phyloP scores from a whole-genome alignment of 2,113 vertebrate genomes.

The Scolopax mira region DNA sequence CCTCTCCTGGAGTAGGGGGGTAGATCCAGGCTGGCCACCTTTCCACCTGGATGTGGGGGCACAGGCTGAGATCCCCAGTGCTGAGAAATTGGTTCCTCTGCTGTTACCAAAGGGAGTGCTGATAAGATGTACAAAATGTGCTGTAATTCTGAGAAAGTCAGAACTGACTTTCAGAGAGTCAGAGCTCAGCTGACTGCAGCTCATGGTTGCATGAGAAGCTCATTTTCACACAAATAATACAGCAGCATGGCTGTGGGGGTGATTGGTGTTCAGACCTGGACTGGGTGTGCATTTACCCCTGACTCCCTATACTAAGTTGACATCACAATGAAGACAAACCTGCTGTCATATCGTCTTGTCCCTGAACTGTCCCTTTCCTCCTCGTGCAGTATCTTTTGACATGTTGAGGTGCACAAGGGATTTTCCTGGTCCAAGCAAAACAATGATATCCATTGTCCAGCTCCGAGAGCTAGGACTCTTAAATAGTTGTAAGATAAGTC shows the following conservation, averaged over 20 bases:
- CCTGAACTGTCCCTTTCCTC: neutral
- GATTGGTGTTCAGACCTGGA: neutral
- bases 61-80: neutral
- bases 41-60: no score
- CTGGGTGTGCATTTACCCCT: fast-evolving
- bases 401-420: neutral
- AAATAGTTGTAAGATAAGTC: neutral
- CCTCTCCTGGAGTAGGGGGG: no score
- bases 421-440: neutral
- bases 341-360: neutral
- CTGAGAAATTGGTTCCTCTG: neutral
- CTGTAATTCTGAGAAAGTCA: neutral
- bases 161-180: neutral
- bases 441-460: fast-evolving
- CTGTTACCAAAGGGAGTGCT: neutral
- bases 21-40: neutral
- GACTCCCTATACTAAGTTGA: neutral
- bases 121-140: neutral
- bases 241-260: no score
- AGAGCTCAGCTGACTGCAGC: neutral
- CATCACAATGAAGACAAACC: neutral
- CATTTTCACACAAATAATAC: fast-evolving
- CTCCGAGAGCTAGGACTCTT: neutral
- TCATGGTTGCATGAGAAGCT: neutral
- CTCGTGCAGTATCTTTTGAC: neutral